Evolutionary conservation across 2,888 invertebrate species (phyloP), one percentile per base, ranked within the genome.

Genomic region (Myopa testacea): DNA sequence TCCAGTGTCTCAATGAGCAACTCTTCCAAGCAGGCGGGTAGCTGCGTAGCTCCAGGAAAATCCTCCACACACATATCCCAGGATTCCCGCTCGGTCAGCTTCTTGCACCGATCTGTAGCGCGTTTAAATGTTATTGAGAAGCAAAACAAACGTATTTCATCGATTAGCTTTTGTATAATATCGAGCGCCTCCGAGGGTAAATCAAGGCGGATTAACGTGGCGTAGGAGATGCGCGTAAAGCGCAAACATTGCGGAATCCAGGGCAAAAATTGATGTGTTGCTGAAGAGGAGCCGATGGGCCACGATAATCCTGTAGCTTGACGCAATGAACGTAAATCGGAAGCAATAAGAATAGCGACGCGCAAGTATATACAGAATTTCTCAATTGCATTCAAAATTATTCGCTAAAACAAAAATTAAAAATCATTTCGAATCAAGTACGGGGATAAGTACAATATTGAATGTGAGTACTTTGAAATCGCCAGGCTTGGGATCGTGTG

Each of bases 11-110:
- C 95, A 83, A 92, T 91, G 4, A 96, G 92, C 81, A 94, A 91
- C 82, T 93, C 92, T 86, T 95, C 94, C 85, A 95, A 93, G 78
- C 93, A 90, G 5, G 92, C 91, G 6, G 96, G 95, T 91, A 95
- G 79, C 78, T 90, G 92, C 0, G 97, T 97, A 14, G 96, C 94
- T 19, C 96, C 96, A 4, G 96, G 96, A 86, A 95, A 94, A 84
- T 95, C 94, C 82, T 95, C 94, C 84, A 95, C 94, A 82, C 95
- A 95, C 80, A 97, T 93, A 84, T 93, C 92, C 98, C 98, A 98
- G 0, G 93, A 94, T 90, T 98, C 98, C 82, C 92, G 92, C 52
- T 92, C 92, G 37, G 91, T 91, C 37, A 97, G 89, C 50, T 92
- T 92, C 84, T 93, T 93, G 52, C 96, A 93, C 82, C 94, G 94